Evolutionary conservation across 2,113 vertebrate species (phyloP).

Genomic region (Anoplopoma fimbria): DNA sequence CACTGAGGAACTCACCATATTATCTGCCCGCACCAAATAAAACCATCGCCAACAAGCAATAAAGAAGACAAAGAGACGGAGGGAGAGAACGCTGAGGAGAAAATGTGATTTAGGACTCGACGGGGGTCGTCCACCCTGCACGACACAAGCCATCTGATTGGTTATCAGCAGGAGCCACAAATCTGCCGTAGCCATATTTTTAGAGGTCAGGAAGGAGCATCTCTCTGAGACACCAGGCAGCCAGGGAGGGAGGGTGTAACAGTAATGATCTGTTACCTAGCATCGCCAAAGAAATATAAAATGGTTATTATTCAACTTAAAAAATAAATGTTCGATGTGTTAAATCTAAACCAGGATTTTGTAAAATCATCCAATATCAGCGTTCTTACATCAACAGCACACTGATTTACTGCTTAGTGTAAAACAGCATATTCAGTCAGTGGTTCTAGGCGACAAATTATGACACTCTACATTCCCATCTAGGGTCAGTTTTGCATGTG

Average conservation of each 20-base stretch:
- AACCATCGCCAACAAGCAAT: slow-evolving; percentile 67
- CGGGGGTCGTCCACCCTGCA: slow-evolving; percentile 60
- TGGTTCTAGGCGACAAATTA: not conserved
- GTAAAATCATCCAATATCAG: not conserved
- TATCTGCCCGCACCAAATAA: slow-evolving; percentile 64
- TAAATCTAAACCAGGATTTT: not conserved
- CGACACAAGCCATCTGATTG: slow-evolving; percentile 72
- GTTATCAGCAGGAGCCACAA: slow-evolving; percentile 75
- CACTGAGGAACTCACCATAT: slow-evolving; percentile 44
- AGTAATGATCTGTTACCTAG: not conserved
- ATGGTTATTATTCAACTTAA: not conserved
- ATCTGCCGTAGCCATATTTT: slow-evolving; percentile 76
- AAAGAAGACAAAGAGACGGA: slow-evolving; percentile 64
- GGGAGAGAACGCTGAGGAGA: slow-evolving; percentile 65
- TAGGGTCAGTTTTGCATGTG: not conserved
- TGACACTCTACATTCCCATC: not conserved
- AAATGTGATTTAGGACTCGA: slow-evolving; percentile 70
- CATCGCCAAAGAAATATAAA: too few relatives aligned
- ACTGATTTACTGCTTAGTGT: not conserved
- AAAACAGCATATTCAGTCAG: not conserved
- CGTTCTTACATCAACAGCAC: not conserved
- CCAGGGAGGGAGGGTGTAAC: not conserved
- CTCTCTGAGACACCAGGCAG: slow-evolving; percentile 56
- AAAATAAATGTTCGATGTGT: not conserved
- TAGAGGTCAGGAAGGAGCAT: slow-evolving; percentile 74